Evolutionary conservation across 2,113 vertebrate genomes (phyloP), one percentile per base, ranked within the genome.

Genomic region (Eudorcas thomsonii): DNA sequence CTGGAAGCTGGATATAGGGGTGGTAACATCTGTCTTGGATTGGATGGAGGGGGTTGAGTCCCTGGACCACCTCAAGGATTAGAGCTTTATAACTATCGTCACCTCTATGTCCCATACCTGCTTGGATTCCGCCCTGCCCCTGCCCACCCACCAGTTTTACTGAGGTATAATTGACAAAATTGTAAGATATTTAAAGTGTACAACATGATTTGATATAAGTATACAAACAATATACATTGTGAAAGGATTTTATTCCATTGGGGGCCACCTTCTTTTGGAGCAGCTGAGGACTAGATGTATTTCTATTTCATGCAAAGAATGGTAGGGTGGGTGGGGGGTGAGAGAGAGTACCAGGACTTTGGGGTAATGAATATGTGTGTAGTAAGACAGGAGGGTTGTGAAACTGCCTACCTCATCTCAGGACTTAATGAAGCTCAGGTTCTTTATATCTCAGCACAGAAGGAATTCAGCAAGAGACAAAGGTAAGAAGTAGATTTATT

Each of bases 111-210:
- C 25, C 17, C 48, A 28, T 23, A 82, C 33, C 81, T 83, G 33
- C 81, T 36, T 54, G 21, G 50, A 25, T 36, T 36, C 21, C 0
- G 1, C 10, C 30, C 5, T 30, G 0, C 5, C 30, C 1, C 30
- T 0, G 2, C 43, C 43, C 36, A 11, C 23, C 14, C 14, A 4
- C 26, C 26, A 36, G 21, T 26, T 86, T 77, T 36, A 50, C 1
- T 60, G 26, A 50, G 12, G 55, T n/a, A 13, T 54, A 17, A 30
- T 33, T 80, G 57, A 26, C 3, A 60, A 60, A 60, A 80, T 4
- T 26, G 15, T 59, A 43, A 88, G 45, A 64, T 54, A 88, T 43
- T 50, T 80, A 30, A 77, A 77, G 55, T 87, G n/a, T 43, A 52
- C 33, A 71, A 5, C 28, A 43, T 7, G 52, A 59, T 67, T 55